These are phyloP conservation scores for Asobara japonica DNA, from an alignment of 1,140 invertebrate genomes.

Conservation along the genomic window DNA sequence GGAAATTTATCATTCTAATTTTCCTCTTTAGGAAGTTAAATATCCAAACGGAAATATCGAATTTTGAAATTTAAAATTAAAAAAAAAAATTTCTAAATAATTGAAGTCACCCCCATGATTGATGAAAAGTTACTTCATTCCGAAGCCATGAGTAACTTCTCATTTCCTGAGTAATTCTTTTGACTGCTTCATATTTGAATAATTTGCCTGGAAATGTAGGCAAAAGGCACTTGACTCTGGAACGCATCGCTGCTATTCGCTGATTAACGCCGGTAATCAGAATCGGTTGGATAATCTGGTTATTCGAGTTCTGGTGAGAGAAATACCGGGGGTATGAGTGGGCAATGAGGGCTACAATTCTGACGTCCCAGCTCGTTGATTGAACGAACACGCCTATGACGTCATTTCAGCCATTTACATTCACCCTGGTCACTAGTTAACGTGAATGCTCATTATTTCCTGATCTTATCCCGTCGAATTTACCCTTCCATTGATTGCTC, in stretches of 20 bases:
- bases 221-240: not conserved
- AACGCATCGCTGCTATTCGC: slow-evolving; percentile 12
- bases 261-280: slow-evolving; percentile 16
- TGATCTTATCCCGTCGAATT: not conserved
- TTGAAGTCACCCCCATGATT: no score
- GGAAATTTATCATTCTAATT: no score
- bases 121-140: no score
- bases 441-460: not conserved
- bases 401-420: slow-evolving; percentile 10
- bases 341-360: slow-evolving; percentile 6
- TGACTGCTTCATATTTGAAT: not conserved
- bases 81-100: no score
- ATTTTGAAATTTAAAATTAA: no score
- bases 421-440: not conserved
- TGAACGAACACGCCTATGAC: slow-evolving; percentile 1
- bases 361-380: slow-evolving; percentile 1
- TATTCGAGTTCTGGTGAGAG: slow-evolving; percentile 3
- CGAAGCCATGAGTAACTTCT: no score
- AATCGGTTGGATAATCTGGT: slow-evolving; percentile 2
- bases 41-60: no score
- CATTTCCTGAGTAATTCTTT: no score
- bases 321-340: not conserved
- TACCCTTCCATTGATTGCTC: not conserved
- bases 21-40: no score
- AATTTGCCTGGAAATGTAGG: not conserved